phyloP scores from a whole-genome alignment of 2,888 invertebrate species.

The Ligdia adustata region DNA sequence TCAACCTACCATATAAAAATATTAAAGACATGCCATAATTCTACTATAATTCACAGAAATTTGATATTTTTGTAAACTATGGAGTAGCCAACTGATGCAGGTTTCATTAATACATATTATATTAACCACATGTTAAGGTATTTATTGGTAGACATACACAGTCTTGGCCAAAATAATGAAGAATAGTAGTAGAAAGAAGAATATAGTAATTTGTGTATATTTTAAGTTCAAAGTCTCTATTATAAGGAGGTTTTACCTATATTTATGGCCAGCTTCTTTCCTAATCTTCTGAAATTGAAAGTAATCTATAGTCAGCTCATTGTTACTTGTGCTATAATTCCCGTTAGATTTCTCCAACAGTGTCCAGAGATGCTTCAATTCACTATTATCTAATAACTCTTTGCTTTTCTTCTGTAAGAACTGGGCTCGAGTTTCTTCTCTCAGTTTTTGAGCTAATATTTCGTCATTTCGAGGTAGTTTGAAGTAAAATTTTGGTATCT shows the following conservation, averaged over 20 bases:
- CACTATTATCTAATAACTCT: conserved; percentile 93
- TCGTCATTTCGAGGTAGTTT: conserved; percentile 91
- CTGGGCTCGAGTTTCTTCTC: conserved; percentile 94
- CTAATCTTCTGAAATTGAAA: conserved; percentile 92
- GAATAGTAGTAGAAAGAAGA: no score
- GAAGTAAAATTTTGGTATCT: conserved; percentile 90
- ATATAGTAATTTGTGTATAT: no score
- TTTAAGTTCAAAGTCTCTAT: no score
- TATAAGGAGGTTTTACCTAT: conserved; percentile 85
- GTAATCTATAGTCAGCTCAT: conserved; percentile 94
- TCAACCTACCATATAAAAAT: no score
- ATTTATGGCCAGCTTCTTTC: conserved; percentile 89
- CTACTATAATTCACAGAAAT: no score
- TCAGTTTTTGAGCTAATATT: conserved; percentile 89
- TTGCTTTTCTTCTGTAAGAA: conserved; percentile 94
- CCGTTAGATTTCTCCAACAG: conserved; percentile 92
- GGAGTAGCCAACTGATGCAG: no score
- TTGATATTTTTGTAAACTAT: no score
- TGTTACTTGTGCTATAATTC: conserved; percentile 85
- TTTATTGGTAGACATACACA: no score
- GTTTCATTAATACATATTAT: no score
- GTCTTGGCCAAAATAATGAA: no score
- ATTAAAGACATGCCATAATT: no score
- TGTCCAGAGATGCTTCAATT: conserved; percentile 93
- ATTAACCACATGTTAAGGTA: no score